These are phyloP conservation scores for Sylvilagus bachmani DNA, from an alignment of 2,113 vertebrate genomes.

Conservation along the genomic window DNA sequence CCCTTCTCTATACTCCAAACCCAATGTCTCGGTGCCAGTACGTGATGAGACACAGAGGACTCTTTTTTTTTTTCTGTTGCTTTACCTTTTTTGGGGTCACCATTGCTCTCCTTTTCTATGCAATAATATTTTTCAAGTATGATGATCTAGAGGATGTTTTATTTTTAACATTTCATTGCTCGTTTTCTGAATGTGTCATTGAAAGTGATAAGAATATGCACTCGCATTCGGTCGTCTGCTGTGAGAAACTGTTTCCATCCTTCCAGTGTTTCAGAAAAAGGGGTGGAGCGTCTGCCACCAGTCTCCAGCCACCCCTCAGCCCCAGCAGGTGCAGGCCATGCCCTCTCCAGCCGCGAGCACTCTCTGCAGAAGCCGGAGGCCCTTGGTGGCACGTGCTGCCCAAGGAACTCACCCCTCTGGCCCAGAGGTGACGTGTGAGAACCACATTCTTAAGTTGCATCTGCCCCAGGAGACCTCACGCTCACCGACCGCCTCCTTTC, in stretches of 20 bases:
- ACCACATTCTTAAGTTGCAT: slow-evolving; percentile 35
- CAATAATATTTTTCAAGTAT: slow-evolving; percentile 88
- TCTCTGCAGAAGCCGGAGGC: slow-evolving; percentile 77
- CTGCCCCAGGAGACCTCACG: slow-evolving; percentile 66
- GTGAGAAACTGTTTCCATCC: slow-evolving; percentile 49
- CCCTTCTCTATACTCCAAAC: slow-evolving; percentile 78
- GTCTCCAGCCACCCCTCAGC: slow-evolving; percentile 25
- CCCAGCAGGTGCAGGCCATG: slow-evolving; percentile 37
- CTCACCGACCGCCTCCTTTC: slow-evolving; percentile 49
- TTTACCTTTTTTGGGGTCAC: slow-evolving; percentile 72
- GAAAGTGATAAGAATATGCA: slow-evolving; percentile 78
- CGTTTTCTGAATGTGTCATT: slow-evolving; percentile 78
- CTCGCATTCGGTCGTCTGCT: slow-evolving; percentile 80
- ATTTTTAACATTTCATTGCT: slow-evolving; percentile 78
- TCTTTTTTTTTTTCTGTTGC: slow-evolving; percentile 63
- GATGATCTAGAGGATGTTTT: slow-evolving; percentile 79
- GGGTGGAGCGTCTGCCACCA: slow-evolving; percentile 58
- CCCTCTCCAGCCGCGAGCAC: slow-evolving; percentile 73
- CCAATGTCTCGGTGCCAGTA: slow-evolving; percentile 62
- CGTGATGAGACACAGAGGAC: slow-evolving; percentile 55
- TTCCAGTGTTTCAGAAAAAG: slow-evolving; percentile 64
- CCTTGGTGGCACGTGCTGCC: slow-evolving; percentile 74
- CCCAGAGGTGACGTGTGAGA: slow-evolving; percentile 46
- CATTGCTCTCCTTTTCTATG: slow-evolving; percentile 72
- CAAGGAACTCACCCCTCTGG: slow-evolving; percentile 71